Conservation (phyloP, 2,888 invertebrate species). For the Cybosia mesomella region DNA sequence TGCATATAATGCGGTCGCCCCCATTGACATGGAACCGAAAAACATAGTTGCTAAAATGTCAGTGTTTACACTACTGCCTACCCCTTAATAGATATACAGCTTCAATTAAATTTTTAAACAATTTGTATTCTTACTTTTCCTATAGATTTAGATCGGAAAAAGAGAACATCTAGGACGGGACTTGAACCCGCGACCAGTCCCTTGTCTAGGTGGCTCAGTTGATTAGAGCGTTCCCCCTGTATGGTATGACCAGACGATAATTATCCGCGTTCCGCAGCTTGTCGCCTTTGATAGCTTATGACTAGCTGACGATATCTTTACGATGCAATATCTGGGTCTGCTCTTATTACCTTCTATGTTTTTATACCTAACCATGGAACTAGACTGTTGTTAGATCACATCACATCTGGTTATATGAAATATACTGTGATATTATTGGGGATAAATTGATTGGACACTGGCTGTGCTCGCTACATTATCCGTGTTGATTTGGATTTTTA, state of each 20-base stretch:
- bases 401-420: too few species aligned
- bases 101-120: too few species aligned
- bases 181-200: too few species aligned
- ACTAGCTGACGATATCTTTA: conserved; percentile 22
- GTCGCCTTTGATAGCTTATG: conserved; percentile 19
- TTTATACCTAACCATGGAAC: background rate
- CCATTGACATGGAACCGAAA: background rate
- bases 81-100: background rate
- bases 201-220: too few species aligned
- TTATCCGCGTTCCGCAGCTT: conserved; percentile 13
- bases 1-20: background rate
- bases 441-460: background rate
- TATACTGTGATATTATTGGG: conserved; percentile 8
- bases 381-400: conserved; percentile 19
- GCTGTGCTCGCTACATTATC: too few species aligned
- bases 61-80: background rate
- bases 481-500: too few species aligned
- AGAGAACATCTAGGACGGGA: too few species aligned
- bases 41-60: background rate
- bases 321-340: conserved; percentile 15
- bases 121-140: too few species aligned
- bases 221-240: too few species aligned
- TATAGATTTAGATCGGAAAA: too few species aligned
- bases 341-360: background rate
- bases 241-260: conserved; percentile 13